Base-by-base conservation (phyloP, 2,113 vertebrate species). In the Trematocara zebra region DNA sequence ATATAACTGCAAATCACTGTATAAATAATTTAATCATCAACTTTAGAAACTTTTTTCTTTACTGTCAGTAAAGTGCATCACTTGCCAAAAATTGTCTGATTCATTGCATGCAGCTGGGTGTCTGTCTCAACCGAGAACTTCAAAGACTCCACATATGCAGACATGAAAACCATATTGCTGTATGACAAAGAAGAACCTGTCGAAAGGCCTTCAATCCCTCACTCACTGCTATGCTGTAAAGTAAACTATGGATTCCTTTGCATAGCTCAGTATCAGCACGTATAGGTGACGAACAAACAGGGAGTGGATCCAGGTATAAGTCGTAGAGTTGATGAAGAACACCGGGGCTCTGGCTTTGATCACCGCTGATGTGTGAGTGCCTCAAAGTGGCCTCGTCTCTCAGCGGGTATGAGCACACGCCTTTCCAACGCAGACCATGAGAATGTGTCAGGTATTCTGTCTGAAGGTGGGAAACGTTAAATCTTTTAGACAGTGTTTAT, bases 301-400 rank as follows among this genome's bases (percentile, higher is more conserved):
- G 85, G 84, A 85, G 81, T 9, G 3, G 82, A 57, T 86, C 52
- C 78, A 92, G 84, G 91, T 88, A 89, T 90, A 40, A 37, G 82
- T 89, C 84, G 83, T 83, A 61, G 88, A 61, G 88, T 3, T 92
- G 91, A 90, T 89, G 88, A 89, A 87, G 90, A 93, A 89, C 91
- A 90, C 61, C 7, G 11, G 86, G 49, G 59, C 80, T 74, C 85
- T 78, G 86, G 88, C 93, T 95, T 95, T 95, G 94, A 94, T 94
- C 90, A 49, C 4, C 12, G 78, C 42, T 88, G 90, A 92, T 80
- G 86, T 83, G 82, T 6, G 89, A 92, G 89, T 61, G 88, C 90
- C 86, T 90, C 83, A 86, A 78, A 89, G 85, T 83, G 87, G 87
- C 82, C 84, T 90, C 53, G 78, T 94, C 95, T 93, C 89, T 95